phyloP scores from a whole-genome alignment of 2,113 vertebrate species.

The Oplegnathus fasciatus region DNA sequence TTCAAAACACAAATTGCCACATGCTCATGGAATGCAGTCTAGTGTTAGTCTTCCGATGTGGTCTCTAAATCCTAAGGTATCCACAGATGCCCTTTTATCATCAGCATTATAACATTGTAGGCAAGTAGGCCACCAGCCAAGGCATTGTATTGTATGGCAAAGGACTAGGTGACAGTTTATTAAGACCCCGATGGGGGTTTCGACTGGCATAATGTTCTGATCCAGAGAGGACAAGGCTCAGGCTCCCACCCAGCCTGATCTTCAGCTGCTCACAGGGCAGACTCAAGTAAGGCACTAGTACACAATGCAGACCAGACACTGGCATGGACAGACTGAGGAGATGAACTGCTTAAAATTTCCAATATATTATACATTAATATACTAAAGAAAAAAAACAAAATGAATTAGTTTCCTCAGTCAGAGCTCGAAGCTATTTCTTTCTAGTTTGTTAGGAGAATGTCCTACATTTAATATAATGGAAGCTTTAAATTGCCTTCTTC shows the following conservation, averaged over 20 bases:
- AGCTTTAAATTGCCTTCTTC: constrained; percentile 65
- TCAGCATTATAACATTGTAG: constrained; percentile 64
- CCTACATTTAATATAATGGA: constrained; percentile 52
- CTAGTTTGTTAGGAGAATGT: constrained; percentile 33
- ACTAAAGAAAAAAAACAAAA: constrained; percentile 28
- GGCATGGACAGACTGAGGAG: constrained; percentile 54
- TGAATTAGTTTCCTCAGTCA: constrained; percentile 31
- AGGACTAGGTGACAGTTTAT: constrained; percentile 58
- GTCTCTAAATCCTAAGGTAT: constrained; percentile 68
- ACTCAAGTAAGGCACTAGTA: constrained; percentile 88
- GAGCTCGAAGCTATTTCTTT: constrained; percentile 33
- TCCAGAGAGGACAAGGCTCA: constrained; percentile 73
- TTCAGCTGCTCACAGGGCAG: constrained; percentile 73
- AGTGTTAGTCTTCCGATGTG: constrained; percentile 60
- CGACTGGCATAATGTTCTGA: constrained; percentile 72
- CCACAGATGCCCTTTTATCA: constrained; percentile 70
- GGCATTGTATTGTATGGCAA: constrained; percentile 79
- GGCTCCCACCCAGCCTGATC: constrained; percentile 67
- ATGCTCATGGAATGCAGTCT: constrained; percentile 83
- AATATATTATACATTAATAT: constrained; percentile 38
- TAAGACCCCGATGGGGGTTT: constrained; percentile 61
- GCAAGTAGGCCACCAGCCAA: constrained; percentile 78
- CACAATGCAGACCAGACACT: constrained; percentile 80
- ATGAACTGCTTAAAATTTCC: constrained; percentile 40
- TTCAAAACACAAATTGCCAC: constrained; percentile 75